phyloP scores from a whole-genome alignment of 2,797 vertebrate genomes.

The Sphenopsis melanotis region DNA sequence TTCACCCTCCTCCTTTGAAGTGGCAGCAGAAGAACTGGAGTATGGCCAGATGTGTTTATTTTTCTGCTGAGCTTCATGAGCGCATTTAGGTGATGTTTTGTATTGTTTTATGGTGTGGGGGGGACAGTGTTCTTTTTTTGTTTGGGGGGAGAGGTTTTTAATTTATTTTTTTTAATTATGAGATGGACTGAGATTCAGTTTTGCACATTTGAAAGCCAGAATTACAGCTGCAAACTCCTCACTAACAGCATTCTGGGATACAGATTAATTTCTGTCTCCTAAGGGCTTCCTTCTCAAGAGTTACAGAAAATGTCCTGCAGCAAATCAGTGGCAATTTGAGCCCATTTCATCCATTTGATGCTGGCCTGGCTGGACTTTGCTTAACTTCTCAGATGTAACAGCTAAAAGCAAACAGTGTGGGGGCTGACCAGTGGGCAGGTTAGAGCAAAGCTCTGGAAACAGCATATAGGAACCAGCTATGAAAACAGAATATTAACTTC shows the following conservation, averaged over 20 bases:
- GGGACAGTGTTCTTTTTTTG: background rate
- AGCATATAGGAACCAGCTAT: background rate
- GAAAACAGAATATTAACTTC: accelerated
- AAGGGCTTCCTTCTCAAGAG: background rate
- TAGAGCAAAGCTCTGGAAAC: background rate
- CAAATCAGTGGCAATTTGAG: background rate
- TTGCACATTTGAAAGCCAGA: background rate
- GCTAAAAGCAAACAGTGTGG: background rate
- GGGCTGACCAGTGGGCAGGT: background rate
- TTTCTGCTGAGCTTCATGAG: background rate
- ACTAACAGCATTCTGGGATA: background rate
- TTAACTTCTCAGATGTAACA: background rate
- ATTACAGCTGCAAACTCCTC: background rate
- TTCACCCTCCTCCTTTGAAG: background rate
- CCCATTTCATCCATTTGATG: background rate
- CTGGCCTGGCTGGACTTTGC: background rate
- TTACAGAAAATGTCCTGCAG: background rate
- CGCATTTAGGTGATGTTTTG: background rate
- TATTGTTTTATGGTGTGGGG: accelerated
- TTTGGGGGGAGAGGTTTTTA: background rate
- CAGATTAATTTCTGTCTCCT: background rate
- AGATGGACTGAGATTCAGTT: background rate
- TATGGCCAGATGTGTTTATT: background rate
- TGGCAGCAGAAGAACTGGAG: background rate
- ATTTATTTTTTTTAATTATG: background rate